Evolutionary conservation across 2,888 invertebrate species (phyloP).

Genomic region (Scelioninae gen. 1): DNA sequence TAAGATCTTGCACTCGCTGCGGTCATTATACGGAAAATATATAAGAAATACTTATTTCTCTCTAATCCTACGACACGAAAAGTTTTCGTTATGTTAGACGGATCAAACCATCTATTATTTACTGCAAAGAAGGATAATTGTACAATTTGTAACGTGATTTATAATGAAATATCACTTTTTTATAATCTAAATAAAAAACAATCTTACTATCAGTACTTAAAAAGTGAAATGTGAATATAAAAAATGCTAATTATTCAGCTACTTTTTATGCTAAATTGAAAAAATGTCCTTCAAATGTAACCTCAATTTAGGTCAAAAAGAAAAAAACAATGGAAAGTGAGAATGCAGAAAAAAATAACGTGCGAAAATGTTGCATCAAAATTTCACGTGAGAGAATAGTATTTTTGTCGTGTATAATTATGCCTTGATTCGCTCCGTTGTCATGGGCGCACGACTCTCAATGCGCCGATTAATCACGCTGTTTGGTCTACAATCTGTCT

Average conservation of each 20-base stretch:
- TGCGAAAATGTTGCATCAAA: conserved; percentile 48
- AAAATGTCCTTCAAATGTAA: too few relatives aligned
- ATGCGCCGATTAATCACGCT: conserved; percentile 69
- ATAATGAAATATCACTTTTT: not conserved
- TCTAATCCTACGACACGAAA: too few relatives aligned
- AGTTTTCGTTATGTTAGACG: too few relatives aligned
- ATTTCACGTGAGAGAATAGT: conserved; percentile 58
- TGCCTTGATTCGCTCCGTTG: conserved; percentile 65
- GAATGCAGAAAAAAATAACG: not conserved
- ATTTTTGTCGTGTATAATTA: conserved; percentile 63
- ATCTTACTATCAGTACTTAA: too few relatives aligned
- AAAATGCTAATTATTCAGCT: too few relatives aligned
- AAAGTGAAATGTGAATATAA: too few relatives aligned
- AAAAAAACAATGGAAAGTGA: conserved; percentile 27
- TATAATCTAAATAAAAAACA: not conserved
- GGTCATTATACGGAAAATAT: conserved; percentile 41
- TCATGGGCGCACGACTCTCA: conserved; percentile 65
- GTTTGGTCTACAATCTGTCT: conserved; percentile 68
- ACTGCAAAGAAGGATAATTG: too few relatives aligned
- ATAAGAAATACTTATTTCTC: too few relatives aligned
- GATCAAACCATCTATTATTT: too few relatives aligned
- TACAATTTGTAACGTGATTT: not conserved
- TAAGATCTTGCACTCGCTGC: conserved; percentile 42
- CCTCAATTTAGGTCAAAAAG: conserved; percentile 2
- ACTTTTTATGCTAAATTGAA: too few relatives aligned